Base-by-base conservation (phyloP, 2,797 vertebrate species). In the Parambassis ranga region DNA sequence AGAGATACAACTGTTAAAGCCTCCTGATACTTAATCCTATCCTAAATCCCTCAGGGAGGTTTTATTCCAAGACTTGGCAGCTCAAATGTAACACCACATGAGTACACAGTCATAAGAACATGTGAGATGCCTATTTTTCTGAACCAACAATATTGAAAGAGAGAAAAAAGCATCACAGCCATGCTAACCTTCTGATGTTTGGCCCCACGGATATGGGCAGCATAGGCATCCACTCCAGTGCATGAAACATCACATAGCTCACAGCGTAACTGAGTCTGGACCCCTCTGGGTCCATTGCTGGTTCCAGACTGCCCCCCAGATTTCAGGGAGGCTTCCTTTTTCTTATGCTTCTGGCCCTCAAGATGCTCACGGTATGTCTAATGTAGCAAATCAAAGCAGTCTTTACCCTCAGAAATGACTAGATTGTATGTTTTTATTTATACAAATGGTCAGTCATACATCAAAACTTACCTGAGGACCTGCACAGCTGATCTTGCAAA, bases 401-500 rank as follows among this genome's bases (percentile, higher is more conserved):
- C 37, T n/a, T n/a, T n/a, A n/a, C n/a, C n/a, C n/a, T n/a, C n/a
- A n/a, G n/a, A n/a, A n/a, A n/a, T n/a, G n/a, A 26, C 43, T 14
- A 42, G 13, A 48, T 31, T 5, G 7, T 5, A 4, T 1, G 0
- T 31, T 15, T 33, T 51, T 2, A 14, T 26, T 41, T 14, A 14
- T 8, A 5, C 10, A 32, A n/a, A n/a, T n/a, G n/a, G n/a, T n/a
- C n/a, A n/a, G n/a, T n/a, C n/a, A n/a, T n/a, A n/a, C n/a, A n/a
- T n/a, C n/a, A n/a, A n/a, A n/a, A n/a, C 63, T 11, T 77, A 95
- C 94, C 94, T 95, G 95, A 10, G 92, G 91, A 6, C 95, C 94
- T 1, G 93, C 93, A 50, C 94, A 95, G 91, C 94, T 95, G 83
- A 94, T 94, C 84, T 93, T 94, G 84, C 95, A 96, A 79, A 95